Percentiles rank a stretch among this genome's conserved stretches.
phyloP scores from a whole-genome alignment of 2,888 invertebrate genomes.

The Dryomyza anilis region DNA sequence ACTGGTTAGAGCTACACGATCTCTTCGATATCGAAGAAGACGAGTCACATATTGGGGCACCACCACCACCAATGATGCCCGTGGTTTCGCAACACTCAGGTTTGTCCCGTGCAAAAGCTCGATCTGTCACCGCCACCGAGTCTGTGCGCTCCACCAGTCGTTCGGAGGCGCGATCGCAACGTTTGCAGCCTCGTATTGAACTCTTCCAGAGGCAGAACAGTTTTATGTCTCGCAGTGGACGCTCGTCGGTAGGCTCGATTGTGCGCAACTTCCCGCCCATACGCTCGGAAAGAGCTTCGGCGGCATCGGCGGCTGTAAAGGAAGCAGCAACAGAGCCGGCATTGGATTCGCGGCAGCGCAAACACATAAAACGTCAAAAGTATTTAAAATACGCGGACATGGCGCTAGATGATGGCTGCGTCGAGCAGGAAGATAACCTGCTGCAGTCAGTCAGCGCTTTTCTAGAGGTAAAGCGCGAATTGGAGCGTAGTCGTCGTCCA shows the following conservation, averaged over 20 bases:
- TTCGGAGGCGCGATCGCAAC: conserved; percentile 38
- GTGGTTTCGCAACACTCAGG: too few relatives aligned
- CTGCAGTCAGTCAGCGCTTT: conserved; percentile 54
- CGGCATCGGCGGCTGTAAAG: conserved; percentile 35
- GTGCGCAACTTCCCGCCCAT: conserved; percentile 55
- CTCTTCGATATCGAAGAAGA: conserved; percentile 44
- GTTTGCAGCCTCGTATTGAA: conserved; percentile 23
- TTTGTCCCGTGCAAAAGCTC: background rate
- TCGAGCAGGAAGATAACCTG: conserved; percentile 54
- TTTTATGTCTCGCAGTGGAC: conserved; percentile 52
- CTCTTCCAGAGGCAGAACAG: conserved; percentile 25
- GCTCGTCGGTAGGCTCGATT: conserved; percentile 55
- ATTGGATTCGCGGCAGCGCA: background rate
- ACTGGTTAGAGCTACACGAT: conserved; percentile 59
- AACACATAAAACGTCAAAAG: conserved; percentile 41
- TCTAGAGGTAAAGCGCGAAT: conserved; percentile 56
- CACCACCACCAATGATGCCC: background rate
- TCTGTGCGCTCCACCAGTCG: conserved; percentile 43
- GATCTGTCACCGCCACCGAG: conserved; percentile 37
- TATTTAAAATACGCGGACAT: conserved; percentile 56
- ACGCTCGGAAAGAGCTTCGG: conserved; percentile 34
- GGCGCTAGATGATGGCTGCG: conserved; percentile 47
- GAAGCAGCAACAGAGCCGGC: background rate
- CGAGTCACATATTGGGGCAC: background rate
- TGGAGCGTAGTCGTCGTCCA: conserved; percentile 42